Evolutionary conservation across 2,113 vertebrate species (phyloP), one percentile per base, ranked within the genome.

Genomic region (Panthera uncia): DNA sequence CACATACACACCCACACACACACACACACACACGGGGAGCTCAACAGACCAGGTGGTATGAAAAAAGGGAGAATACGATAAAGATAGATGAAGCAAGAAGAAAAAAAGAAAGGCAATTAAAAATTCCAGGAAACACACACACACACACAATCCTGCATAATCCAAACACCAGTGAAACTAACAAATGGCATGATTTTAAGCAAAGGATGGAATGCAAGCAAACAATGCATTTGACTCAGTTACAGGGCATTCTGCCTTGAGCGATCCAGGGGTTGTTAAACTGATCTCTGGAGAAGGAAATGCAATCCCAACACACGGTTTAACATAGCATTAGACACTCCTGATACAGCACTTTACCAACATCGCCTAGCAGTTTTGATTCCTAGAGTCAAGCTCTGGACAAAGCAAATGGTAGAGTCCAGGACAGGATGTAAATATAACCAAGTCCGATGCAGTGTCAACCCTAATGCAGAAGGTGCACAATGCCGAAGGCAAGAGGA

Each of bases 121-220:
- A 84, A 89, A 80, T 31, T 78, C 31, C 8, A 80, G 76, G 61
- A 33, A 48, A 36, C 6, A 65, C 36, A 19, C 41, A 38, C 19
- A 38, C 19, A 33, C 83, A n/a, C n/a, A 21, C 45, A 36, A 10
- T 27, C 38, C 57, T 18, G 4, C 66, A 57, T 9, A 31, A 9
- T n/a, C 29, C 52, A 36, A 79, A 66, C 16, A 18, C 0, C 50
- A 87, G 4, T 2, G 45, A 41, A 27, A 57, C 14, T 1, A 41
- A 66, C 86, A 33, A 0, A 63, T 0, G 5, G 21, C 25, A 1
- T 15, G 66, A 21, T 76, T 48, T 31, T 33, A 74, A 65, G 74
- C n/a, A n/a, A 45, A 0, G 3, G 36, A 29, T 0, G 0, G 13
- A 21, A 55, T 1, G 7, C 0, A 29, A 31, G 10, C 19, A 14